These are phyloP conservation scores for Platysternon megacephalum DNA, from an alignment of 2,113 vertebrate species.

Conservation along the genomic window DNA sequence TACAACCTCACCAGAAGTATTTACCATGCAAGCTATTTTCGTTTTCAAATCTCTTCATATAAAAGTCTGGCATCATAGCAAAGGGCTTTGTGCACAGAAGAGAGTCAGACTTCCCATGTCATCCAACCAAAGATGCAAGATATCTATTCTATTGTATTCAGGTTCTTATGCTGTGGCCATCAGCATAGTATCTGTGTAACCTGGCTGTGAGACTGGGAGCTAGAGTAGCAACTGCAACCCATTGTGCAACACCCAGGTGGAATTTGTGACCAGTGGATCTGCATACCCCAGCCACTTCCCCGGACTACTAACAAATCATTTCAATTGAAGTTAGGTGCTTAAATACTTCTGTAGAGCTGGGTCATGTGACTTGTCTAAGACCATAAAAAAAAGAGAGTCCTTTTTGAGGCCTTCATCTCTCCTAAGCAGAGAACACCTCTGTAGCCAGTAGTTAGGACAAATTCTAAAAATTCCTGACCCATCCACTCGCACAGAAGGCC, in stretches of 20 bases:
- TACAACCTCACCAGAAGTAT: not conserved
- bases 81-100: not conserved
- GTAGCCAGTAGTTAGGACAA: too few relatives aligned
- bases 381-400: not conserved
- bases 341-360: not conserved
- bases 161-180: not conserved
- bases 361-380: not conserved
- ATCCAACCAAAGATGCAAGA: not conserved
- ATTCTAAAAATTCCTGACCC: not conserved
- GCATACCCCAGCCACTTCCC: not conserved
- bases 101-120: too few relatives aligned
- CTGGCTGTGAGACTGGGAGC: not conserved
- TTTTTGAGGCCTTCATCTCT: not conserved
- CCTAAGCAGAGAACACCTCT: not conserved
- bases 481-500: not conserved
- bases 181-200: not conserved
- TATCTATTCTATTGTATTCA: not conserved
- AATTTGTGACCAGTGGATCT: not conserved
- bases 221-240: not conserved
- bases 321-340: not conserved
- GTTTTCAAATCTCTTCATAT: not conserved
- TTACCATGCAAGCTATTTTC: not conserved
- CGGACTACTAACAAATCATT: not conserved
- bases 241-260: not conserved
- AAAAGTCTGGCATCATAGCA: not conserved